Evolutionary conservation across 2,113 vertebrate species (phyloP).

Genomic region (Microcebus tavaratra): DNA sequence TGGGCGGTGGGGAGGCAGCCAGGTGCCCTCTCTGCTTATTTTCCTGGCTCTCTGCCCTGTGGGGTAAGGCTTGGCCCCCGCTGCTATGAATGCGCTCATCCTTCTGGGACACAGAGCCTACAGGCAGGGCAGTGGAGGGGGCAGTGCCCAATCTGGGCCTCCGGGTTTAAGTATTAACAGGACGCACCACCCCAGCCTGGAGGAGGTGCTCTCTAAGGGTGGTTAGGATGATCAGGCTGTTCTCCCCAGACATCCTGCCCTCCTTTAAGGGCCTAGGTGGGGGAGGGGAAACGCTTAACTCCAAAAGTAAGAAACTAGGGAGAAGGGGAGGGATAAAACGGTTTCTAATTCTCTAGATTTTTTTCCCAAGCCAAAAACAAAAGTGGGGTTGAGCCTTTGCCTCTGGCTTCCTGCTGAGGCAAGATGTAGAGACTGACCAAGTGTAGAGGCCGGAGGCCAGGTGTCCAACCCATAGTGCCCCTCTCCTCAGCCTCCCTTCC

Average conservation of each 20-base stretch:
- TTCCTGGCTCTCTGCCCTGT: background rate
- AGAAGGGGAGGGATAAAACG: background rate
- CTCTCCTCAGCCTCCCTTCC: slow-evolving; percentile 3
- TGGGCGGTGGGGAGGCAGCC: too few relatives aligned
- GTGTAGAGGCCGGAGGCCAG: background rate
- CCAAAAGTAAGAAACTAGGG: background rate
- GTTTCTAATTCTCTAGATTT: background rate
- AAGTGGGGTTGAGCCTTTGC: background rate
- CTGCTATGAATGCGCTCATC: background rate
- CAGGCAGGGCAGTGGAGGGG: background rate
- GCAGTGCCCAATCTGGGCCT: background rate
- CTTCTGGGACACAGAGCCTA: background rate
- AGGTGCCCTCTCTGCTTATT: background rate
- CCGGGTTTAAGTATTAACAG: background rate
- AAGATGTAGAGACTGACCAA: background rate
- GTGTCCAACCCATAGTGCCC: background rate
- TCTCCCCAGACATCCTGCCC: background rate
- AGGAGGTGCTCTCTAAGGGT: background rate
- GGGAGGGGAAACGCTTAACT: background rate
- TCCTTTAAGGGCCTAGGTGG: background rate
- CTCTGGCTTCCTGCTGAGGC: background rate
- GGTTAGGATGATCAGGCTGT: background rate
- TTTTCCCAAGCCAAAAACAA: background rate
- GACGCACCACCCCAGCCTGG: background rate
- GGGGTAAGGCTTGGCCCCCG: slow-evolving; percentile 17